phyloP scores from a whole-genome alignment of 2,797 vertebrate species.

The Eidolon dupreanum region DNA sequence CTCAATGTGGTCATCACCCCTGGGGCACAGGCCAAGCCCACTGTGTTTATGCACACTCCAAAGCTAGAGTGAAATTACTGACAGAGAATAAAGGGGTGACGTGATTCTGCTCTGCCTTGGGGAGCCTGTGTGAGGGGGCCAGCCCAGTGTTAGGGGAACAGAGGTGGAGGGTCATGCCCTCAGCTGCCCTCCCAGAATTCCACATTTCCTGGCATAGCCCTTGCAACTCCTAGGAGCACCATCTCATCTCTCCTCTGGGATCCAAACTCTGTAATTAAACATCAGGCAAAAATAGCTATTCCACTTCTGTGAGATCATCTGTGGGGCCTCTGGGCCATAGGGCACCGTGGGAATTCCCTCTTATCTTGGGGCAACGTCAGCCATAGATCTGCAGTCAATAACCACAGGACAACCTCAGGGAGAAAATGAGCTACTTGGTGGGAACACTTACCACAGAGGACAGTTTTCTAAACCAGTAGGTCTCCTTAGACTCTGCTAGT shows the following conservation, averaged over 20 bases:
- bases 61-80: background rate
- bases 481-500: background rate
- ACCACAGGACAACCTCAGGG: background rate
- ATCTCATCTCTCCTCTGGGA: background rate
- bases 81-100: background rate
- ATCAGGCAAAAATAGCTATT: constrained; percentile 60
- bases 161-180: background rate
- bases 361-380: background rate
- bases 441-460: background rate
- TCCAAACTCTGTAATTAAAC: constrained; percentile 60
- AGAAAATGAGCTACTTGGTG: background rate
- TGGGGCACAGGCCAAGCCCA: background rate
- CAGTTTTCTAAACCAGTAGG: background rate
- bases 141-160: background rate
- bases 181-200: background rate
- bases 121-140: background rate
- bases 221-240: background rate
- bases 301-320: background rate
- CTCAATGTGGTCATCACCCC: background rate
- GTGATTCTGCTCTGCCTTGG: background rate
- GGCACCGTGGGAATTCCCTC: constrained; percentile 18
- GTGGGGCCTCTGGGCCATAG: background rate
- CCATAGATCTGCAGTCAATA: background rate
- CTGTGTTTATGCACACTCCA: background rate
- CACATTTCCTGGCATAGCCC: background rate